Conservation (phyloP, 2,113 vertebrate species). For the Gymnarchus niloticus region DNA sequence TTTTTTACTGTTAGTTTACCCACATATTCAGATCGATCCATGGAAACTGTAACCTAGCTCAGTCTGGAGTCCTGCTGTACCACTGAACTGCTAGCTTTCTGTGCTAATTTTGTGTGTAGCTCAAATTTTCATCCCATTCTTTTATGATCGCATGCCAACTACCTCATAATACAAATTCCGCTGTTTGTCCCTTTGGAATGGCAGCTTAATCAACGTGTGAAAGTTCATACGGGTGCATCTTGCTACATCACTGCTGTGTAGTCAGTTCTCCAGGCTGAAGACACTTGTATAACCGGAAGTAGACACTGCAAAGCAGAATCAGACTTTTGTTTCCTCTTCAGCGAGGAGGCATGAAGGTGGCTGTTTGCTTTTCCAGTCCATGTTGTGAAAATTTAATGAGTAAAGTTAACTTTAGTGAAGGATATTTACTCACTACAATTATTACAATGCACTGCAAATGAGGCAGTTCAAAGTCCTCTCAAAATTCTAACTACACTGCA, state of each 20-base stretch:
- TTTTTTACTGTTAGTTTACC: neutral
- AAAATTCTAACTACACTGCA: neutral
- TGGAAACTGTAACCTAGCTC: neutral
- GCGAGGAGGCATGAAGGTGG: neutral
- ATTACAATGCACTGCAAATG: neutral
- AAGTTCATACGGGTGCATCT: neutral
- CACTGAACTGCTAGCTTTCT: neutral
- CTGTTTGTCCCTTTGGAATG: neutral
- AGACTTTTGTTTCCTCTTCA: neutral
- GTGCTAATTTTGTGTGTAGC: neutral
- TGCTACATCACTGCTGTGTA: neutral
- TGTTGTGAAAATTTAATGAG: neutral
- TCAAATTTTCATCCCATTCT: neutral
- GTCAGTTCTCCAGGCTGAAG: conserved; percentile 1
- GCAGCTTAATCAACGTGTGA: neutral
- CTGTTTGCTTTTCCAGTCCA: neutral
- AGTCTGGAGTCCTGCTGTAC: neutral
- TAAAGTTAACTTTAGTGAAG: neutral
- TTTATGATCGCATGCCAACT: neutral
- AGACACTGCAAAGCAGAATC: neutral
- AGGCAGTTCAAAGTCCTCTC: neutral
- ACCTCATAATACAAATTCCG: neutral
- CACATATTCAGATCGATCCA: neutral
- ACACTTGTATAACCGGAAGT: neutral
- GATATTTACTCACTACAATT: neutral